phyloP scores from a whole-genome alignment of 2,113 vertebrate species.

The Psittacara wagleri region DNA sequence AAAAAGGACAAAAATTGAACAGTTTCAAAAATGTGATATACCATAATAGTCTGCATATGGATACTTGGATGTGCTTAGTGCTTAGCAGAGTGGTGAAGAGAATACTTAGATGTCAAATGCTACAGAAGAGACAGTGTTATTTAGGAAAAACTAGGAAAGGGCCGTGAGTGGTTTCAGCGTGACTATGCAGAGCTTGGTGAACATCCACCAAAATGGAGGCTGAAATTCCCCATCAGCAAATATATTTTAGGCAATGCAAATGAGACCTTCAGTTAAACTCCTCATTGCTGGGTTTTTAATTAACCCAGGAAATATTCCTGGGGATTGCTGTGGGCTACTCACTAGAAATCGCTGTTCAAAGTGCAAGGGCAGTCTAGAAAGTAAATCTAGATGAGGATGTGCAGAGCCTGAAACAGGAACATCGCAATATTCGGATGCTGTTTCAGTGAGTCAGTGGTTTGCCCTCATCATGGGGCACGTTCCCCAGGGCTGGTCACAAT shows the following conservation, averaged over 20 bases:
- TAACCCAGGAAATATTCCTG: slow-evolving; percentile 49
- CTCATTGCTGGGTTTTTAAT: slow-evolving; percentile 53
- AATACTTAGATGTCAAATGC: not conserved
- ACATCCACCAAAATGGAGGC: not conserved
- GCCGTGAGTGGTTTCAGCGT: not conserved
- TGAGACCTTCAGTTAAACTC: slow-evolving; percentile 43
- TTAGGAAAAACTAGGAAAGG: not conserved
- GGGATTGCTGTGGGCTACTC: slow-evolving; percentile 56
- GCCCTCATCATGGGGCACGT: too few species aligned
- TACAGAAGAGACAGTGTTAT: not conserved
- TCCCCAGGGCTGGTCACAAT: not conserved
- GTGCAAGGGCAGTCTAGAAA: slow-evolving; percentile 2
- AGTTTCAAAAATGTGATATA: not conserved
- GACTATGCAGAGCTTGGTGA: not conserved
- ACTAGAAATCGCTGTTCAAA: slow-evolving; percentile 24
- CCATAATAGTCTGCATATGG: not conserved
- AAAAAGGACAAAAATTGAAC: not conserved
- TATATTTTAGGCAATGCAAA: slow-evolving; percentile 56
- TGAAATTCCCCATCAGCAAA: slow-evolving; percentile 20
- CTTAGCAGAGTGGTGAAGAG: not conserved
- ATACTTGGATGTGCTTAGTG: not conserved
- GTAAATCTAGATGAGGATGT: slow-evolving; percentile 3
- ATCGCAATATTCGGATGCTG: not conserved
- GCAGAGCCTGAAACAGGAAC: not conserved
- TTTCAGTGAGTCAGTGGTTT: not conserved